Base-by-base conservation (phyloP, 2,888 invertebrate genomes). In the Mythimna ferrago region DNA sequence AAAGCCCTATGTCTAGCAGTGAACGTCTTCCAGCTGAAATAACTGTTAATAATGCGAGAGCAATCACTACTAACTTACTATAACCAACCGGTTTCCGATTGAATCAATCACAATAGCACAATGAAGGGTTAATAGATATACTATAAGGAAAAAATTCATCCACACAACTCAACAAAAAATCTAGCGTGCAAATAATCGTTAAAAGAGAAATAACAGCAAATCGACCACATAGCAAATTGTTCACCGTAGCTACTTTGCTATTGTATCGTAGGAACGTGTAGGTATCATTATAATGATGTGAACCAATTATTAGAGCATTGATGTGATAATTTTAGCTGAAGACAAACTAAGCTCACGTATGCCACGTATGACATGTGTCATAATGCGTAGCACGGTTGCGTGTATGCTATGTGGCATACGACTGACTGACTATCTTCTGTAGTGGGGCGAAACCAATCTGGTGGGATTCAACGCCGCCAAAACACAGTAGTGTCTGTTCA, bases 151-250 rank as follows among this genome's bases (percentile, higher is more conserved):
- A 48, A 48, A 56, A 26, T 5, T 32, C 14, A 57, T 16, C 19
- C 32, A 35, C 19, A 58, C 7, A 0, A 26, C 16, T 16, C 5
- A 14, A 48, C 26, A 21, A 11, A 68, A 68, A 62, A 78, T 38
- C 53, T 78, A 2, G 71, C 76, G 63, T 76, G 79, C 62, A 60
- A 71, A 14, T 71, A 64, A 71, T 71, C 44, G 48, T 9, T n/a
- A 7, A n/a, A 16, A 51, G 0, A 53, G 38, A 67, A 73, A 53
- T 38, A 73, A 44, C 75, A 44, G 53, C 35, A 44, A 51, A 76
- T 58, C 48, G 21, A 53, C n/a, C 35, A 60, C 19, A 16, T 44
- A 6, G 6, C 2, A 57, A 58, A 71, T 10, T 14, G 19, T 54
- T 76, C 56, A 21, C n/a, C 53, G 26, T 51, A 38, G 16, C 0